Base-by-base conservation (phyloP, 2,113 vertebrate genomes). In the Coracopsis vasa region DNA sequence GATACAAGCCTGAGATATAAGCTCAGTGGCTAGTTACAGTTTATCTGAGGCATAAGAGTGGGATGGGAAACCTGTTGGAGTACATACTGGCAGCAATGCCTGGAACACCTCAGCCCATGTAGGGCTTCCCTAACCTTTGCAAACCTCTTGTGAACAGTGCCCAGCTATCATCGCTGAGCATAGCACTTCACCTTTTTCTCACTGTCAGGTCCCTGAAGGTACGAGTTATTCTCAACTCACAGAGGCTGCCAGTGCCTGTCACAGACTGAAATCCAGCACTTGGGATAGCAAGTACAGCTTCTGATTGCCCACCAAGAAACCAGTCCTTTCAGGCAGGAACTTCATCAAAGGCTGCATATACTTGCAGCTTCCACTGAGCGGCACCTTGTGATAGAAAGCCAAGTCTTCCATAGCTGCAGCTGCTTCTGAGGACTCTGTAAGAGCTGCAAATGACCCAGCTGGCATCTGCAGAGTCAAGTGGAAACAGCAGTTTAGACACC, bases 301-400 rank as follows among this genome's bases (percentile, higher is more conserved):
- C 6, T 13, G 23, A 35, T 15, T 79, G 82, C 51, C 31, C n/a
- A 44, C 33, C 5, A 4, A 78, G 35, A 53, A 45, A 61, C 13
- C 58, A 12, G 35, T 54, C 56, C 0, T 54, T 92, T 61, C 47
- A 75, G 51, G 31, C 80, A 75, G 71, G 16, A 73, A 33, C 51
- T 50, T 54, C 8, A 3, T 39, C 0, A 0, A 39, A 60, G 39
- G 47, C 73, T 94, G 86, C 72, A 51, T 0, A 6, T 94, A 35
- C 83, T 54, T 64, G 77, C 88, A 94, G 72, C 80, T 88, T 91
- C 94, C 88, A 94, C 86, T 65, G 86, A 51, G 92, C 0, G 71
- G 94, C 94, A 89, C 53, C 80, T 87, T 15, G 8, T 45, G 80
- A 74, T 17, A 86, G 69, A 83, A 39, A 74, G 88, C 77, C 60